These are phyloP conservation scores for Lochmaea capreae DNA, from an alignment of 2,888 invertebrate genomes.

Conservation along the genomic window DNA sequence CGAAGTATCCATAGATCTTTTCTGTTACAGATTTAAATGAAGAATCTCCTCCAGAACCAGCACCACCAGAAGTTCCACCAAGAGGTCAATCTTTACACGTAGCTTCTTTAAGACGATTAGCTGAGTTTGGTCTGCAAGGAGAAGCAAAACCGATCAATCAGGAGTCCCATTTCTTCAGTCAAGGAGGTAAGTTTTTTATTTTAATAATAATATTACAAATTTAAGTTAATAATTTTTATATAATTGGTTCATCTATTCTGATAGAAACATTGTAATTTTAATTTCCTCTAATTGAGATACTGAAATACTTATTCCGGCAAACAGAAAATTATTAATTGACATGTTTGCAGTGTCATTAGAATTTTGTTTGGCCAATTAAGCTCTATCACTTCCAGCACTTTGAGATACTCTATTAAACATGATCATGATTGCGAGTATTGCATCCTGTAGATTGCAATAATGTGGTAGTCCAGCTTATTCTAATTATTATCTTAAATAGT, in stretches of 20 bases:
- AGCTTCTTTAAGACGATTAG: constrained; percentile 69
- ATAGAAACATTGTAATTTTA: too few species aligned
- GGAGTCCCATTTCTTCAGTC: constrained; percentile 62
- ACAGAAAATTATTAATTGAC: too few species aligned
- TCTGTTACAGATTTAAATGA: constrained; percentile 69
- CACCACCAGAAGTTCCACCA: constrained; percentile 88
- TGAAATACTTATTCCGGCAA: too few species aligned
- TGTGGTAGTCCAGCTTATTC: background rate
- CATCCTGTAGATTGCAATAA: background rate
- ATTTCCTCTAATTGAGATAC: too few species aligned
- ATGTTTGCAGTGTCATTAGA: background rate
- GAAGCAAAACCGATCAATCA: constrained; percentile 56
- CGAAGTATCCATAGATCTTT: background rate
- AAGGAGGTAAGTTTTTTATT: constrained; percentile 59
- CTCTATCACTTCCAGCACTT: constrained; percentile 6
- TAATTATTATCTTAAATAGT: too few species aligned
- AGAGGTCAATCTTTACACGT: constrained; percentile 82
- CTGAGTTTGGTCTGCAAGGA: constrained; percentile 69
- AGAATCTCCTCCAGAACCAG: constrained; percentile 87
- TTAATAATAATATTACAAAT: background rate
- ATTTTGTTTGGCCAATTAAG: background rate
- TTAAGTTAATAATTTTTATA: background rate
- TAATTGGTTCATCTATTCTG: background rate
- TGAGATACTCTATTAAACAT: background rate
- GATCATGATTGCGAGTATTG: background rate